Base-by-base conservation (phyloP, 2,113 vertebrate species). In the Danionella cerebrum region DNA sequence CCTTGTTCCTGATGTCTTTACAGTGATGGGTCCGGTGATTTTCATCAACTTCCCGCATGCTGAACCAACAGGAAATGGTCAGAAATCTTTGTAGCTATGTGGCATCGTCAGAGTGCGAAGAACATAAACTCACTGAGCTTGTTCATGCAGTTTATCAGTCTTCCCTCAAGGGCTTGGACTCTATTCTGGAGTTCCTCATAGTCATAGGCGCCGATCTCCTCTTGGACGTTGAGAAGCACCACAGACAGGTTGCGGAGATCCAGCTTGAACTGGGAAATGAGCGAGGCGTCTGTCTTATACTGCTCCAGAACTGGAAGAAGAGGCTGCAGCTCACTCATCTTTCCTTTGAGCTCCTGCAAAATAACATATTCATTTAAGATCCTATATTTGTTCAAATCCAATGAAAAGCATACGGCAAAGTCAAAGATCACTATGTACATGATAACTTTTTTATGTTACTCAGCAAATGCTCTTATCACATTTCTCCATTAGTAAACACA, bases 1-100 rank as follows among this genome's bases (percentile, higher is more conserved):
- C 66, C 96, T 89, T 27, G 94, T 96, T 84, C 96, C 95, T 14
- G 96, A 98, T 72, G 89, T 96, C 91, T 98, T 98, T 83, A 98
- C 86, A 74, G 95, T 98, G 78, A 88, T 79, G 27, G 95, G 94
- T 71, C 94, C 94, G 65, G 90, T 94, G 87, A 98, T 97, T 90
- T 98, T 97, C 96, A 98, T 98, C 89, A 98, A 33, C 85, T 96
- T 98, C n/a, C 95, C 96, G 79, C 96, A 98, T 3, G 95, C 95
- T 98, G 89, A 76, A 79, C 80, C 78, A 83, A 74, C 76, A 71
- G 81, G 83, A 78, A 55, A 82, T 14, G 79, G 74, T 50, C 44
- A 77, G 80, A 70, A 84, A 36, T 24, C 22, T 19, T 16, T 7
- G 16, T n/a, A n/a, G n/a, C n/a, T n/a, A n/a, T n/a, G n/a, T n/a